Conservation (phyloP, 2,797 vertebrate species). For the Eulemur coronatus region DNA sequence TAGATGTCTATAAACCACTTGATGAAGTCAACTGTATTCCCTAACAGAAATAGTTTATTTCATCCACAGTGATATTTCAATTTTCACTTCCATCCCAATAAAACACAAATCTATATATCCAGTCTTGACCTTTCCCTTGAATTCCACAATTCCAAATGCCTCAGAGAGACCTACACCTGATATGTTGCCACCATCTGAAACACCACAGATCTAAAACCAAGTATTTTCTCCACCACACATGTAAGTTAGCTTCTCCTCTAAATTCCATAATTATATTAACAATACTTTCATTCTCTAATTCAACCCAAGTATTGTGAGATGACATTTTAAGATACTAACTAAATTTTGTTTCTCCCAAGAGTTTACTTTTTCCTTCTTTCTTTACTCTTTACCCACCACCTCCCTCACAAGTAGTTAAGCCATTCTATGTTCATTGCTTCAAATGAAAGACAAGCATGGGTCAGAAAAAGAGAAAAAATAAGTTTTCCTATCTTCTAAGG, state of each 20-base stretch:
- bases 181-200: not conserved
- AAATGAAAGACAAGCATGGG: conserved; percentile 17
- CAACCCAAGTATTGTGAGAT: not conserved
- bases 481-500: not conserved
- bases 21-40: conserved; percentile 6
- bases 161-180: not conserved
- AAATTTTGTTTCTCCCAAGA: not conserved
- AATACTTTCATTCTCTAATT: not conserved
- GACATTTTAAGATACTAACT: not conserved
- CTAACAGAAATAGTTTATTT: conserved; percentile 25
- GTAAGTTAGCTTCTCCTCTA: not conserved
- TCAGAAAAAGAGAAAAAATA: not conserved
- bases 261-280: not conserved
- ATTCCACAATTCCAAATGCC: conserved; percentile 18
- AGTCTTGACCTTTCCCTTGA: not conserved
- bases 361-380: not conserved
- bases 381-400: not conserved
- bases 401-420: not conserved
- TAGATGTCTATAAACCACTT: conserved; percentile 20
- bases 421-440: not conserved
- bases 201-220: conserved; percentile 4
- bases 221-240: conserved; percentile 4
- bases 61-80: conserved; percentile 12
- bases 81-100: not conserved
- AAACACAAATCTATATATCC: not conserved